Evolutionary conservation across 1,140 invertebrate species (phyloP), one percentile per base, ranked within the genome.

Genomic region (Hestina assimilis): DNA sequence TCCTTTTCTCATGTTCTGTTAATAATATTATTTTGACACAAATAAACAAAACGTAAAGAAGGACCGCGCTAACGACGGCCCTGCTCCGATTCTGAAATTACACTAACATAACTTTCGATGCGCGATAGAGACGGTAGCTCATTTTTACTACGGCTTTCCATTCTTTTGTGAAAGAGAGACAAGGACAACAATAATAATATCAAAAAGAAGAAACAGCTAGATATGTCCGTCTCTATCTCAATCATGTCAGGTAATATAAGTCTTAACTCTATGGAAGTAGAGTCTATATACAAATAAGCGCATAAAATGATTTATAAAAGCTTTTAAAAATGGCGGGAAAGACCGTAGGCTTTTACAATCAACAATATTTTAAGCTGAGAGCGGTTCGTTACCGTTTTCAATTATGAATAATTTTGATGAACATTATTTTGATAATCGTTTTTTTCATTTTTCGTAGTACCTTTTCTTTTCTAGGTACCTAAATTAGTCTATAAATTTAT

Each of bases 311-410:
- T 40, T 52, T 52, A 63, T 50, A 59, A 28, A 63, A 69, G 64
- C 65, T 77, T 66, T 69, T 63, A 15, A 48, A 72, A 75, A 77
- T 77, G 81, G 81, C 81, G 81, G 75, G 79, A 84, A 84, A 80
- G 54, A 57, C 38, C 26, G 54, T 48, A 42, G 54, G 45, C 45
- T 48, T 48, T 17, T 56, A 46, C 29, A 46, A 54, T 46, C 31
- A 29, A 57, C 54, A 57, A 56, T 57, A 33, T 57, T 57, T 40
- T 41, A 48, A 55, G 54, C 45, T 48, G 12, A 41, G 31, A 45
- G 54, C 54, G 33, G 46, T 48, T 57, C 28, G 23, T 33, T 57
- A 35, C 54, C 45, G 54, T 57, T 57, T 57, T 48, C n/a, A 19
- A 29, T 41, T 38, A 33, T 35, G 5, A 45, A 19, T 19, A 23